Base-by-base conservation (phyloP, 2,113 vertebrate genomes). In the Ceuthmochares aereus region DNA sequence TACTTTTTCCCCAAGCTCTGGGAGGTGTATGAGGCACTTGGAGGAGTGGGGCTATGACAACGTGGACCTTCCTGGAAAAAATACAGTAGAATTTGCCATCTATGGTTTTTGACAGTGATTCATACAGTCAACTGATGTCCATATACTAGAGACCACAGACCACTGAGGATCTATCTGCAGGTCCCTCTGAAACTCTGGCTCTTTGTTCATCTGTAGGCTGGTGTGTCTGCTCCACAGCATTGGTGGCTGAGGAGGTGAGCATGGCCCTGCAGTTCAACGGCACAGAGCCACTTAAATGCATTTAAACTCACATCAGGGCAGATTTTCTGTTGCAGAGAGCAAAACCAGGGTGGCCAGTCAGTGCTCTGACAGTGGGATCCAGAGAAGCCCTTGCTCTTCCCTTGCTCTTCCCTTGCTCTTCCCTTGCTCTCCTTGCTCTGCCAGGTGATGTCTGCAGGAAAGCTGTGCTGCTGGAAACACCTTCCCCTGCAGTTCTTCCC, bases 101-200 rank as follows among this genome's bases (percentile, higher is more conserved):
- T 62, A 4, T 14, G 23, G n/a, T 21, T 49, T 70, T 37, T 29
- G 76, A 36, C 6, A 42, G 52, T 30, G 58, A 18, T 66, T 59
- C 60, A 7, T 73, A 14, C 32, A 59, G 58, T 8, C 12, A 23
- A 37, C 15, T 27, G 56, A 77, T 82, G 37, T 67, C 51, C 0
- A 1, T 4, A 32, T 66, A 5, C 9, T n/a, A 3, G 0, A 36
- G 52, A 22, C 70, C n/a, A 34, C 36, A 52, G 34, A 9, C n/a
- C 3, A 2, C 10, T 0, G 0, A 83, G 58, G 26, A 30, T n/a
- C 17, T 12, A 8, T 84, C 62, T 80, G 26, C 40, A 51, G 59
- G 22, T 87, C 22, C 11, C 4, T 47, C 23, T 58, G 60, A n/a
- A 47, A 11, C 36, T 73, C 23, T 1, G 2, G 45, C 49, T 62